Conservation (phyloP, 2,113 vertebrate genomes). For the Cynocephalus volans region DNA sequence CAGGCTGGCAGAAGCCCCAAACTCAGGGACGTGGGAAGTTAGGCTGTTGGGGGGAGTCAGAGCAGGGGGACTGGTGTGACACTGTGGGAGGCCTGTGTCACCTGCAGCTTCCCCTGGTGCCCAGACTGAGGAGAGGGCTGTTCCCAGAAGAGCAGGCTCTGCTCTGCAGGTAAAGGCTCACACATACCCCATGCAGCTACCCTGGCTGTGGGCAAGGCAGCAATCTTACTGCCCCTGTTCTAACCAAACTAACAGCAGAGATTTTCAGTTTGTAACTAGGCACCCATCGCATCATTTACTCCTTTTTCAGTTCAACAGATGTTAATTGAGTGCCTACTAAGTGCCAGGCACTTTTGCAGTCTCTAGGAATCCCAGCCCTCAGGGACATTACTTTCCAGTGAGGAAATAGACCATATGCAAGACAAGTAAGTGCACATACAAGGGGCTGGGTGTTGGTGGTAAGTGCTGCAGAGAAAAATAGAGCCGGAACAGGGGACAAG, state of each 20-base stretch:
- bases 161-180: neutral
- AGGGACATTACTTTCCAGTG: neutral
- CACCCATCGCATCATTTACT: neutral
- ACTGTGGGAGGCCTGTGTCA: neutral
- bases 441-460: no score
- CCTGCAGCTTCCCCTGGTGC: neutral
- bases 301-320: neutral
- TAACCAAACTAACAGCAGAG: neutral
- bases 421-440: neutral
- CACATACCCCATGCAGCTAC: neutral
- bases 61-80: neutral
- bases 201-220: no score
- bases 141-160: neutral
- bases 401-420: neutral
- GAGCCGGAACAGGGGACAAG: neutral
- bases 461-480: neutral
- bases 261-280: neutral
- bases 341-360: neutral
- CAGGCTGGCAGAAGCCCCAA: neutral
- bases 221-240: rapidly evolving
- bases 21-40: neutral
- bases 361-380: neutral
- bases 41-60: neutral
- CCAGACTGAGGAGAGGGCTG: neutral
- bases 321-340: neutral